A percentile compares a stretch with the other conserved stretches of the same genome.
Evolutionary conservation across 2,797 vertebrate species (phyloP).

Genomic region (Cuniculus paca): DNA sequence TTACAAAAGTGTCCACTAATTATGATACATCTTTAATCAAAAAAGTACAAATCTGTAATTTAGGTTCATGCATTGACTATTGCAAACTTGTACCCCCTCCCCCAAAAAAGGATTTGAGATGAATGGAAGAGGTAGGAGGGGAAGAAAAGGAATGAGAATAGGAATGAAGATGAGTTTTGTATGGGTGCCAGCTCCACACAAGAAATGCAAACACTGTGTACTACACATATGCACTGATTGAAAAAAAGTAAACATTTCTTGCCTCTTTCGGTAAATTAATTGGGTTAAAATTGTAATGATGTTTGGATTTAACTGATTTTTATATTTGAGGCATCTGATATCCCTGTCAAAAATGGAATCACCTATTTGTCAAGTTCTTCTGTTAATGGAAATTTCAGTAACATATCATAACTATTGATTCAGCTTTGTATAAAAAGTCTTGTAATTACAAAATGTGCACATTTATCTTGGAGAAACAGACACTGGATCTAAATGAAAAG

Average conservation of each 20-base stretch:
- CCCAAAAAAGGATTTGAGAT: not conserved
- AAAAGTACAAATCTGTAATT: not conserved
- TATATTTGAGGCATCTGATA: not conserved
- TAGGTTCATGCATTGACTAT: not conserved
- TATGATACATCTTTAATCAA: not conserved
- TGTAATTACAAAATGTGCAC: not conserved
- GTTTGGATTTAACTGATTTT: slow-evolving; percentile 14
- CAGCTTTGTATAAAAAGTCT: not conserved
- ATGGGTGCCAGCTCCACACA: not conserved
- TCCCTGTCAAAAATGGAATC: not conserved
- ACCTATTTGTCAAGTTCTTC: not conserved
- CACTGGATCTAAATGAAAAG: not conserved
- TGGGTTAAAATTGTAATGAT: not conserved
- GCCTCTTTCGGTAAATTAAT: not conserved
- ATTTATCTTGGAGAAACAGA: not conserved
- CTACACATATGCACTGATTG: not conserved
- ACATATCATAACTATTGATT: not conserved
- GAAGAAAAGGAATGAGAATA: not conserved
- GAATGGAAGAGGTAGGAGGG: not conserved
- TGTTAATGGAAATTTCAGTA: not conserved
- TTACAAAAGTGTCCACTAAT: not conserved
- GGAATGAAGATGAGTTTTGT: not conserved
- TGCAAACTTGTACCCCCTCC: not conserved
- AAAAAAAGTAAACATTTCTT: not conserved
- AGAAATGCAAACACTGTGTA: not conserved